A percentile compares a stretch with the other conserved stretches of the same genome.
Evolutionary conservation across 2,797 vertebrate species (phyloP).

Genomic region (Gadopsis marmoratus): DNA sequence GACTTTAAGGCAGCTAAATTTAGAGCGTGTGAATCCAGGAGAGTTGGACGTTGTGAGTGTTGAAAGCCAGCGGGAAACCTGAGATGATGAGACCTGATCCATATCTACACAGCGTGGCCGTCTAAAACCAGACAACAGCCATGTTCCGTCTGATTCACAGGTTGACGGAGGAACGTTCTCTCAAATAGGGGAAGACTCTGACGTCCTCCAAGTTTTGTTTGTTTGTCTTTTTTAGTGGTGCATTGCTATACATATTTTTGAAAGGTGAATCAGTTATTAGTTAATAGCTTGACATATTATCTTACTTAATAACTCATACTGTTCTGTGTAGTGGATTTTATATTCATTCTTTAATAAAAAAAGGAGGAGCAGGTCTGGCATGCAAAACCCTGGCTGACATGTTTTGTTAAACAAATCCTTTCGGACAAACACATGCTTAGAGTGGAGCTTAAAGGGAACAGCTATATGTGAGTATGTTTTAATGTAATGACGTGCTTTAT

Average conservation of each 20-base stretch:
- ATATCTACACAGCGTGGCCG: slow-evolving; percentile 27
- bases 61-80: slow-evolving; percentile 72
- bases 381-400: slow-evolving; percentile 44
- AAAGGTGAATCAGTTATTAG: background rate
- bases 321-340: background rate
- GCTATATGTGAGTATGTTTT: background rate
- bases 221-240: background rate
- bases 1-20: slow-evolving; percentile 80
- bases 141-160: slow-evolving; percentile 13
- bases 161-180: background rate
- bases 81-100: slow-evolving; percentile 73
- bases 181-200: background rate
- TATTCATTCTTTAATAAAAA: background rate
- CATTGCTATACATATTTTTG: background rate
- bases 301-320: background rate
- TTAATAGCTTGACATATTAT: background rate
- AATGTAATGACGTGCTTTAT: background rate
- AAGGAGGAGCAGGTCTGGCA: slow-evolving; percentile 3
- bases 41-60: slow-evolving; percentile 59
- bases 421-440: background rate
- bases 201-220: background rate
- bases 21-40: slow-evolving; percentile 81
- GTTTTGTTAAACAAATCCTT: slow-evolving; percentile 66
- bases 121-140: slow-evolving; percentile 11
- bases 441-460: background rate